phyloP scores from a whole-genome alignment of 2,888 invertebrate genomes.

The Andrena marginata region DNA sequence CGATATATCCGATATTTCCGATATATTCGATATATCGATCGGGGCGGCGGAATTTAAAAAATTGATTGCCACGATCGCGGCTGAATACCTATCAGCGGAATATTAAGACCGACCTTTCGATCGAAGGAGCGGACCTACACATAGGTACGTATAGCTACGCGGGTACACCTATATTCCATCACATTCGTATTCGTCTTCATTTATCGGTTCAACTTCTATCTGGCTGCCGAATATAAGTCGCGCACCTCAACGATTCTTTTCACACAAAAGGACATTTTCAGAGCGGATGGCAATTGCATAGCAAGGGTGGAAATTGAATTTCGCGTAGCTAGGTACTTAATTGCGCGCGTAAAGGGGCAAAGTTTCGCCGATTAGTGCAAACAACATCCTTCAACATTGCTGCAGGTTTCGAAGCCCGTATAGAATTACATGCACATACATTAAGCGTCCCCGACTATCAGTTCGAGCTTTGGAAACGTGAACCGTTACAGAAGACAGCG shows the following conservation, averaged over 20 bases:
- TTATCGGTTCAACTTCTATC: not conserved
- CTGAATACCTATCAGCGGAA: conserved; percentile 11
- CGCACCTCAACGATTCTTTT: not conserved
- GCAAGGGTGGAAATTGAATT: not conserved
- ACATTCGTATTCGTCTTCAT: not conserved
- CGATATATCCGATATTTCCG: not conserved
- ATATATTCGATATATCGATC: conserved; percentile 21
- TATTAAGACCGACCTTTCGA: conserved; percentile 20
- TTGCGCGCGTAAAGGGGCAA: too few relatives aligned
- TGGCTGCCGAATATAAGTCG: not conserved
- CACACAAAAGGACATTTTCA: not conserved
- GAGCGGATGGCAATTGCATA: not conserved
- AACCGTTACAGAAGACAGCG: not conserved
- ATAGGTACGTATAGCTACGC: too few relatives aligned
- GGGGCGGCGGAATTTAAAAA: conserved; percentile 25
- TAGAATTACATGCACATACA: not conserved
- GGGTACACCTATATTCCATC: too few relatives aligned
- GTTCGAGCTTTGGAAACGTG: conserved; percentile 1
- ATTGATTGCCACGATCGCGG: conserved; percentile 28
- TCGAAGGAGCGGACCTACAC: not conserved
- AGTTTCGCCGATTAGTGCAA: too few relatives aligned
- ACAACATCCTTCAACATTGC: too few relatives aligned
- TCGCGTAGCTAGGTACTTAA: too few relatives aligned
- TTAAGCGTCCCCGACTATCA: not conserved
- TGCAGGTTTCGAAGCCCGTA: not conserved